phyloP scores from a whole-genome alignment of 1,140 invertebrate species.

The Trachelipus rathkii region DNA sequence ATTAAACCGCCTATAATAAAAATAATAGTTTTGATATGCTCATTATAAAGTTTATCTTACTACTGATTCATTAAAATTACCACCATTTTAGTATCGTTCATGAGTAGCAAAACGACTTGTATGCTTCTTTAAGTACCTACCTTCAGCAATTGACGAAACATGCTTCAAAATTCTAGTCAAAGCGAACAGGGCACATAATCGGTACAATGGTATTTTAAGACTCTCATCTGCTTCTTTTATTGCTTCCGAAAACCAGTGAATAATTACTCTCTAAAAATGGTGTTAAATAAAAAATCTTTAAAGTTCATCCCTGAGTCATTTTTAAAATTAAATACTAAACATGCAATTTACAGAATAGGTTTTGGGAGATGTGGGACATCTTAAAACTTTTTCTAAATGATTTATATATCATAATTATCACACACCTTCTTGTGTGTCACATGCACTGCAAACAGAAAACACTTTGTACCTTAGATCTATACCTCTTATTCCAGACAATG shows the following conservation, averaged over 20 bases:
- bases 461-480: no score
- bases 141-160: slow-evolving; percentile 31
- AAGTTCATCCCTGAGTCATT: no score
- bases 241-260: slow-evolving; percentile 24
- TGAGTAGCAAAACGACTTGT: background rate
- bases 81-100: background rate
- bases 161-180: slow-evolving; percentile 33
- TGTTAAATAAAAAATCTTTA: background rate
- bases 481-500: no score
- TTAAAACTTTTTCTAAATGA: no score
- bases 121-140: background rate
- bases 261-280: slow-evolving; percentile 32
- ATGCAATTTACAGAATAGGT: no score
- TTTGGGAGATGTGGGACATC: no score
- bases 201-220: slow-evolving; percentile 44
- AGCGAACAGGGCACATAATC: slow-evolving; percentile 46
- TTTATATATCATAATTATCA: no score
- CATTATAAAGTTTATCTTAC: slow-evolving; percentile 1
- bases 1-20: slow-evolving; percentile 29
- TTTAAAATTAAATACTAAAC: no score
- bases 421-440: no score
- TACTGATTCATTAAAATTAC: background rate
- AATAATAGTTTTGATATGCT: no score
- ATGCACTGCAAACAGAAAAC: no score
- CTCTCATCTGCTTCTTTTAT: slow-evolving; percentile 29